Evolutionary conservation across 53 echinoderm and acorn worm genomes (phyloP).

Genomic region (Paracentrotus lividus): DNA sequence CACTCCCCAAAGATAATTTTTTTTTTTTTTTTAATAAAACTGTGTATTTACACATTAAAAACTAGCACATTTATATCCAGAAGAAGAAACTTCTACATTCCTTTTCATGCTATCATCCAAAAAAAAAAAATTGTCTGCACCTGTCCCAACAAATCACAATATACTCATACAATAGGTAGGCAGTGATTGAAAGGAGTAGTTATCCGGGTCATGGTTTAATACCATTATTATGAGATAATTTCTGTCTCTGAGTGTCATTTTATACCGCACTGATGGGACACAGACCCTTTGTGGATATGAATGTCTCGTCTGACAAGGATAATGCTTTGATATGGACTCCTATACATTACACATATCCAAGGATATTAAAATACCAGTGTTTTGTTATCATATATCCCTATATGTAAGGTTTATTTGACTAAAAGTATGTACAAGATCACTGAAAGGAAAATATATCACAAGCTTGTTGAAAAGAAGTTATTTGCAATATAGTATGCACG

Average conservation of each 20-base stretch:
- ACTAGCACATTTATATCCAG: background rate
- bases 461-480: too few species aligned
- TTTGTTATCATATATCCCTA: too few species aligned
- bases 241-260: constrained; percentile 10
- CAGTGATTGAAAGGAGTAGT: background rate
- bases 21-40: too few species aligned
- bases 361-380: background rate
- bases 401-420: too few species aligned
- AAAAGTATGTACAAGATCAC: too few species aligned
- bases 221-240: background rate
- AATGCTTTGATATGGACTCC: constrained; percentile 6
- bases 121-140: background rate
- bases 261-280: background rate
- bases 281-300: background rate
- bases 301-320: background rate
- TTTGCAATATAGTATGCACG: too few species aligned
- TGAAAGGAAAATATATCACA: too few species aligned
- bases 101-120: background rate
- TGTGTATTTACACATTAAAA: background rate
- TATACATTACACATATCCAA: background rate
- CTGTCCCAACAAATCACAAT: background rate
- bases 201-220: constrained; percentile 37
- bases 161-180: background rate
- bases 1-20: too few species aligned
- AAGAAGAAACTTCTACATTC: background rate